These are phyloP conservation scores for Alexandromys fortis DNA, from an alignment of 2,113 vertebrate genomes.

Conservation along the genomic window DNA sequence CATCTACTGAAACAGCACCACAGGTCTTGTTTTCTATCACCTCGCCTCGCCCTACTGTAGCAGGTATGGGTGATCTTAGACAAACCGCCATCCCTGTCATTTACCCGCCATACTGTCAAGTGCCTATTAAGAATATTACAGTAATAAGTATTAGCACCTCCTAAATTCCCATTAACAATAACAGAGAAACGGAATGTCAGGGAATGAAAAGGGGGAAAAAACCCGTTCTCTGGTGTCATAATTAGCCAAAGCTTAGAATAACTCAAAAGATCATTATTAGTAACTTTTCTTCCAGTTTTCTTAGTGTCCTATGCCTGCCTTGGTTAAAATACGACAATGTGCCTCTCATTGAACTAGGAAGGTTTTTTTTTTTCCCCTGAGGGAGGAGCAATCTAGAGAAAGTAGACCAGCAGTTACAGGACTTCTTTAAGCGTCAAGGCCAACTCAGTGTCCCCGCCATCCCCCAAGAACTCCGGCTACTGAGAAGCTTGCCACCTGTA, in stretches of 20 bases:
- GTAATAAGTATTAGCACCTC: slow-evolving; percentile 50
- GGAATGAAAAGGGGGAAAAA: not conserved
- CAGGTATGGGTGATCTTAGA: not conserved
- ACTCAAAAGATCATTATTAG: slow-evolving; percentile 57
- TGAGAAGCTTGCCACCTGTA: not conserved
- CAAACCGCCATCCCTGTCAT: slow-evolving; percentile 8
- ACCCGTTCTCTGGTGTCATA: not conserved
- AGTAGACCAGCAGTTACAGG: not conserved
- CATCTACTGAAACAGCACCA: not conserved
- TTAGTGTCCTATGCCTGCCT: not conserved
- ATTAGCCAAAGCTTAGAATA: slow-evolving; percentile 56
- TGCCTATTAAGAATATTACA: slow-evolving; percentile 26
- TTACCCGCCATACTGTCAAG: not conserved
- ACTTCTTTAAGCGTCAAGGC: not conserved
- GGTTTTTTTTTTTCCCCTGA: not conserved
- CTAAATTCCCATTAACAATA: slow-evolving; percentile 66
- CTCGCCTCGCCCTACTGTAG: not conserved
- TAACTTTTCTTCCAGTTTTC: not conserved
- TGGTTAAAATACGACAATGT: slow-evolving; percentile 62
- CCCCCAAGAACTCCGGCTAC: not conserved
- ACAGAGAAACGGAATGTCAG: slow-evolving; percentile 43
- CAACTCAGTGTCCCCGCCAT: not conserved
- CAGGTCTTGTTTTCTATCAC: not conserved
- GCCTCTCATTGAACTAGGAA: not conserved
- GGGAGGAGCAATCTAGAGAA: rapidly evolving